Evolutionary conservation across 2,113 vertebrate genomes (phyloP), one percentile per base, ranked within the genome.

Genomic region (Cryptomyrus ogoouensis): DNA sequence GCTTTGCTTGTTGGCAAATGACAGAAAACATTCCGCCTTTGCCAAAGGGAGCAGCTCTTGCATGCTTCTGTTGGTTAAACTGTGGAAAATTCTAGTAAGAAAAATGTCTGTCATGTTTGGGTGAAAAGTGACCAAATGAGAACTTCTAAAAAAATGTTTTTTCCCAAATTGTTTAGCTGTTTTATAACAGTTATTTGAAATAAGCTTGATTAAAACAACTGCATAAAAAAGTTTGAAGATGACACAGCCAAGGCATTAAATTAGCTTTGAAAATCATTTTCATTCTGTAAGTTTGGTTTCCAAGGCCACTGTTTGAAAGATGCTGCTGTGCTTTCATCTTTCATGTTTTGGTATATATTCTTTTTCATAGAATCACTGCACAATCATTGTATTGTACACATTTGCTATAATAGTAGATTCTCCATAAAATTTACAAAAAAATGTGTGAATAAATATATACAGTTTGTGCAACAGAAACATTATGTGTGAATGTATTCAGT

Each of bases 1-100:
- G 91, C 91, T 91, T 94, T 91, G 91, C 90, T 94, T 92, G 87
- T 88, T 93, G 91, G 87, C 92, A 91, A 92, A 27, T 90, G 89
- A 89, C 50, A 84, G 17, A 50, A 91, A 58, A 90, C 5, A 89
- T 4, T 6, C 88, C 53, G 50, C 24, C 52, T 88, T 80, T 74
- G 88, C 77, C 49, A 88, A 44, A 47, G 3, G 53, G 31, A 47
- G 74, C 39, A 90, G 92, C 46, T 46, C 87, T 90, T 94, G 94
- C 92, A 92, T 93, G 94, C 56, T 88, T 90, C 84, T 83, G 47
- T 42, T 89, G 44, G 50, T 83, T 27, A 56, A 35, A 52, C 24
- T 83, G 47, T 56, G 49, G 74, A 83, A 89, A 89, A 35, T 62
- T 89, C 80, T 52, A 83, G 80, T 19, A 15, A 24, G 17, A 46